phyloP scores from a whole-genome alignment of 1,140 invertebrate species.

The Tetragnatha versicolor region DNA sequence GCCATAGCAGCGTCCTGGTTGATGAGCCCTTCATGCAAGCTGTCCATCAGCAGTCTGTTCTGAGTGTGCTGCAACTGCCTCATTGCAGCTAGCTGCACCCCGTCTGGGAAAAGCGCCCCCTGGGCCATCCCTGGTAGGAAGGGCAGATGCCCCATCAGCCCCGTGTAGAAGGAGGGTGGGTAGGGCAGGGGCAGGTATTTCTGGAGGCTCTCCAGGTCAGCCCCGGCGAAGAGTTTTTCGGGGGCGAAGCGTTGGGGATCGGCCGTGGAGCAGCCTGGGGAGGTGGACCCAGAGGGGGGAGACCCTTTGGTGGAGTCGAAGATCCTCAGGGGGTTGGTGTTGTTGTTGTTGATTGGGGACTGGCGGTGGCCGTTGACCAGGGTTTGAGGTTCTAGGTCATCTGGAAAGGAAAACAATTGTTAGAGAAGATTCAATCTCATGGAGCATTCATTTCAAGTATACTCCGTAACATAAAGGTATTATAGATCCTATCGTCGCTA shows the following conservation, averaged over 20 bases:
- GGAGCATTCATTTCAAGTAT: neutral
- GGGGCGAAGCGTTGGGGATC: constrained; percentile 22
- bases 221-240: constrained; percentile 32
- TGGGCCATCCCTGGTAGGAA: constrained; percentile 13
- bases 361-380: constrained; percentile 43
- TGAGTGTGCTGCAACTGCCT: constrained; percentile 39
- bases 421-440: neutral
- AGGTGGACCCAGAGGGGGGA: constrained; percentile 31
- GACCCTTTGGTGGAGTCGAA: constrained; percentile 21
- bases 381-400: constrained; percentile 37
- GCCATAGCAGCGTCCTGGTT: neutral
- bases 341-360: neutral
- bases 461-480: too few relatives aligned
- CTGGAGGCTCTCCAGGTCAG: constrained; percentile 33
- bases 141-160: constrained; percentile 41
- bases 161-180: constrained; percentile 48
- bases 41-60: constrained; percentile 43
- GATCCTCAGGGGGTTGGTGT: neutral
- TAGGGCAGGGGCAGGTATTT: constrained; percentile 51
- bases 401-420: neutral
- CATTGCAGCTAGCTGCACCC: constrained; percentile 43
- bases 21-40: constrained; percentile 9
- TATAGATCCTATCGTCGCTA: too few relatives aligned
- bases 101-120: constrained; percentile 21
- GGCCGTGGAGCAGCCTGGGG: constrained; percentile 18